A percentile compares a stretch with the other conserved stretches of the same genome.
phyloP scores from a whole-genome alignment of 1,140 invertebrate species.

The Euura saliciscinereae region DNA sequence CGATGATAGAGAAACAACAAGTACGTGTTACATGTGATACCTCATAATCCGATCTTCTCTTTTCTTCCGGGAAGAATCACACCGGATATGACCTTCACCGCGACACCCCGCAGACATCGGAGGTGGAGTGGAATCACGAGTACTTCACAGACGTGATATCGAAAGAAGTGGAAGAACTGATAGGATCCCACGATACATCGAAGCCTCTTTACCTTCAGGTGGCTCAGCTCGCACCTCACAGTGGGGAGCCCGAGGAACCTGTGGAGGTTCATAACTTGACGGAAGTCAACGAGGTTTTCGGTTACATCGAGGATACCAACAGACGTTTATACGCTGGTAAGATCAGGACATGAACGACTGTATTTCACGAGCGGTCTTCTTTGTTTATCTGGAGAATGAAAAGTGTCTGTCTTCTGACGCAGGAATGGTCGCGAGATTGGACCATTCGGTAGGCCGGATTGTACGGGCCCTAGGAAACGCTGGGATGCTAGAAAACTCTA shows the following conservation, averaged over 20 bases:
- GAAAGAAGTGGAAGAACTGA: slow-evolving; percentile 60
- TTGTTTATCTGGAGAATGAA: slow-evolving; percentile 1
- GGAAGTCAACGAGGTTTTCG: slow-evolving; percentile 62
- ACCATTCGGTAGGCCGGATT: slow-evolving; percentile 69
- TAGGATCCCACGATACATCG: slow-evolving; percentile 56
- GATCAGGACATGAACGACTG: no score
- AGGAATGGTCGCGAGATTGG: slow-evolving; percentile 70
- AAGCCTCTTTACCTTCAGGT: slow-evolving; percentile 67
- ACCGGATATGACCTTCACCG: slow-evolving; percentile 62
- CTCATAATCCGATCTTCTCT: slow-evolving; percentile 14
- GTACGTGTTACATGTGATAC: slow-evolving; percentile 19
- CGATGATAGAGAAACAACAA: slow-evolving; percentile 9
- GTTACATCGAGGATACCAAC: slow-evolving; percentile 62
- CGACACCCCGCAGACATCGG: slow-evolving; percentile 41
- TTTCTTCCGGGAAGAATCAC: slow-evolving; percentile 30
- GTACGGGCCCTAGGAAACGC: slow-evolving; percentile 58
- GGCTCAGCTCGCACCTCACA: slow-evolving; percentile 67
- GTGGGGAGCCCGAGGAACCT: slow-evolving; percentile 40
- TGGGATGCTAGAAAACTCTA: slow-evolving; percentile 67
- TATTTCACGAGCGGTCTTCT: neutral
- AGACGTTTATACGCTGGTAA: slow-evolving; percentile 65
- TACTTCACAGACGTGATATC: slow-evolving; percentile 68
- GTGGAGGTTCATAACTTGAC: slow-evolving; percentile 61
- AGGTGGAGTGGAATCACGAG: slow-evolving; percentile 52
- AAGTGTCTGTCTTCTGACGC: slow-evolving; percentile 24